A percentile compares a stretch with the other conserved stretches of the same genome.
phyloP scores from a whole-genome alignment of 2,888 invertebrate species.

The Xestobium rufovillosum region DNA sequence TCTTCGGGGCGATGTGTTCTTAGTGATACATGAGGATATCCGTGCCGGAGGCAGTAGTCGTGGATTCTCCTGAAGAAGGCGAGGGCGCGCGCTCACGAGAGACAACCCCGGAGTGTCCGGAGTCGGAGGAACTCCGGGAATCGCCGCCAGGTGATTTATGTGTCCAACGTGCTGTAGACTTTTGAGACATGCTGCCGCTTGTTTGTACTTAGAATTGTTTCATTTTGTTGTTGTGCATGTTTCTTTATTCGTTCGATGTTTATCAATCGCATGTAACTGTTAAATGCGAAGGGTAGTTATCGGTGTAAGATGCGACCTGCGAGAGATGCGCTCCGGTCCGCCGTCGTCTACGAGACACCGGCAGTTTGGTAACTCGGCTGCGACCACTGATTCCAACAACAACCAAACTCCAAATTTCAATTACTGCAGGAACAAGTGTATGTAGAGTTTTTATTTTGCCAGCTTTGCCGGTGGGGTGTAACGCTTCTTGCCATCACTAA shows the following conservation, averaged over 20 bases:
- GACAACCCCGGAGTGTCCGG: slow-evolving; percentile 34
- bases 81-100: slow-evolving; percentile 37
- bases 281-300: background rate
- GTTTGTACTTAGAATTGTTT: slow-evolving; percentile 11
- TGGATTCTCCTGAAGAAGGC: slow-evolving; percentile 36
- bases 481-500: no score
- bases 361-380: slow-evolving; percentile 21
- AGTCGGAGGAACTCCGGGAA: slow-evolving; percentile 31
- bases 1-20: slow-evolving; percentile 17
- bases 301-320: slow-evolving; percentile 31
- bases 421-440: slow-evolving; percentile 38
- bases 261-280: slow-evolving; percentile 15
- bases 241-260: no score
- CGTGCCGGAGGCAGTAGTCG: slow-evolving; percentile 24
- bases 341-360: slow-evolving; percentile 34
- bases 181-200: background rate
- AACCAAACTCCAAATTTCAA: slow-evolving; percentile 35
- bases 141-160: slow-evolving; percentile 39
- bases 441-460: no score
- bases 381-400: slow-evolving; percentile 37
- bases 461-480: no score
- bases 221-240: no score
- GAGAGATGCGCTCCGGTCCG: slow-evolving; percentile 41
- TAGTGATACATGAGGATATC: slow-evolving; percentile 8
- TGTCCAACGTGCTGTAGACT: slow-evolving; percentile 30